Evolutionary conservation across 2,797 vertebrate species (phyloP).

Genomic region (Xerus rutilus): DNA sequence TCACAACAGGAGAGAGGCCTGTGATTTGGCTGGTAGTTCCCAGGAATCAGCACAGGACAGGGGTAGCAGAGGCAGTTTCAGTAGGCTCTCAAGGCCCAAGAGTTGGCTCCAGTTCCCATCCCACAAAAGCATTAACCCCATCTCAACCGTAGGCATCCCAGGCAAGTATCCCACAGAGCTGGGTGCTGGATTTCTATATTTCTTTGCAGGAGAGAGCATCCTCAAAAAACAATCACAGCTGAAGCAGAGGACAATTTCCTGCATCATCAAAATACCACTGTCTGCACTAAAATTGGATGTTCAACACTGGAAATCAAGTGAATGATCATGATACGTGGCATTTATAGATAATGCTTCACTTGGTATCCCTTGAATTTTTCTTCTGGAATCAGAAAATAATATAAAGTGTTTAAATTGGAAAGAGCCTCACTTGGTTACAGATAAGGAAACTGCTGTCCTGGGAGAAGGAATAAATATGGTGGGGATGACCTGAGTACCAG

Average conservation of each 20-base stretch:
- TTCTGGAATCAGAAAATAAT: slow-evolving; percentile 13
- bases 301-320: not conserved
- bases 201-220: not conserved
- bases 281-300: slow-evolving; percentile 5
- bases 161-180: not conserved
- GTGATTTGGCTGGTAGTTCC: slow-evolving; percentile 51
- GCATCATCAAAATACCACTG: not conserved
- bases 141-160: not conserved
- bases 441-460: not conserved
- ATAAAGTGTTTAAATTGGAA: not conserved
- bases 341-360: not conserved
- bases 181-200: not conserved
- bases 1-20: not conserved
- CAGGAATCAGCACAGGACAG: not conserved
- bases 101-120: not conserved
- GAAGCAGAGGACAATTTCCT: not conserved
- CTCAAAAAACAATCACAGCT: slow-evolving; percentile 27
- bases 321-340: not conserved
- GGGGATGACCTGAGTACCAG: too few species aligned
- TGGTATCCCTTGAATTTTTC: not conserved
- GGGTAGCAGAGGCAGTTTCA: not conserved
- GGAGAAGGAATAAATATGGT: not conserved
- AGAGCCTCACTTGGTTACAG: not conserved
- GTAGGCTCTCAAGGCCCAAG: not conserved
- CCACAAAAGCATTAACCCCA: not conserved